Base-by-base conservation (phyloP, 2,113 vertebrate genomes). In the Tetrax tetrax region DNA sequence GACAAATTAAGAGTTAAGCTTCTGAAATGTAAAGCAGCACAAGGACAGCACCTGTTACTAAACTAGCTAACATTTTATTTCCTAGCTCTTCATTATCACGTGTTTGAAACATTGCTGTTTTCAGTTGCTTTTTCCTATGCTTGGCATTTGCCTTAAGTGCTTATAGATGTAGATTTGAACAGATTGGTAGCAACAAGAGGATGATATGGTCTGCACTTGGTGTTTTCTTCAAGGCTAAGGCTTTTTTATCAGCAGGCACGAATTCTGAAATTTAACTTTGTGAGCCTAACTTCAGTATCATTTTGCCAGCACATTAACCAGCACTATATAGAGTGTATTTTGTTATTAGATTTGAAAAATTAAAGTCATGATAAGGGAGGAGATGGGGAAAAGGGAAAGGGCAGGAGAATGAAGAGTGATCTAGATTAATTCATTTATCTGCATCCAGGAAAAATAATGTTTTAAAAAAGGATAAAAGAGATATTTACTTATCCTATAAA, bases 71-170 rank as follows among this genome's bases (percentile, higher is more conserved):
- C 90, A 93, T 94, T 96, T 97, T 89, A 86, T 84, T 84, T 86
- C 86, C 18, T 77, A 84, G 83, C 47, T 93, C 74, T 77, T 93
- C 83, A 33, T 87, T 66, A 87, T 87, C 95, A 93, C 35, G 56
- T 92, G 90, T 72, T 74, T 48, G 83, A 96, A 96, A 93, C 88
- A 91, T 82, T 89, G 61, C 83, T 90, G 92, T 89, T 95, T 96
- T 89, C 94, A 51, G 86, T 95, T 82, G 92, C 61, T 78, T 93
- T 89, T 96, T 71, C 90, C 89, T 79, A 43, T 59, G 80, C 89
- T 89, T 95, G 95, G 96, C 96, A 96, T 97, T 97, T 97, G 86
- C 95, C 88, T 94, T 75, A 51, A 92, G 83, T 90, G 65, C 94
- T 94, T 88, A 71, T 89, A 91, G 89, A 95, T 84, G 80, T 89